Evolutionary conservation across 2,113 vertebrate species (phyloP), one percentile per base, ranked within the genome.

Genomic region (Apus apus): DNA sequence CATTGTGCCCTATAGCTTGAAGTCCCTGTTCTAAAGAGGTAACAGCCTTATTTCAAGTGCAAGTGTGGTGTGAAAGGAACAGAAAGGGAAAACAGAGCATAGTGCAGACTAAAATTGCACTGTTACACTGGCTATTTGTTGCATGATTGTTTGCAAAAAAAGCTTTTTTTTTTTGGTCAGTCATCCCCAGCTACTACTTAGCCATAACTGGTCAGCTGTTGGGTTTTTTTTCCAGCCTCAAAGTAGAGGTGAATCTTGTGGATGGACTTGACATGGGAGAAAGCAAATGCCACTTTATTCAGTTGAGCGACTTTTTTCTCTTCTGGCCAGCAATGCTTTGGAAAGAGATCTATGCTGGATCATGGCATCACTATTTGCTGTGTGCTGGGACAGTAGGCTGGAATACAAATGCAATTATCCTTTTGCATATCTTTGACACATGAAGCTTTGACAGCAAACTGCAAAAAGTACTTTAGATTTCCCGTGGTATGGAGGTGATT

Each of bases 401-500:
- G 36, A 72, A 53, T 65, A 58, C 1, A 34, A 45, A 20, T 79
- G 26, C 25, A n/a, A 2, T 80, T 36, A 43, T 11, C 62, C 76
- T 54, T 91, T 58, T 80, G 22, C 57, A 22, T 72, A 21, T 23
- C 48, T 78, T 71, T 76, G 53, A 38, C 17, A 40, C 3, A 0
- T 1, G 25, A 62, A 91, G 54, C 34, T 14, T 2, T 32, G 22
- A 43, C 45, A 79, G 38, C 11, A 26, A 51, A 60, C 30, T 56
- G 74, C 34, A 38, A 45, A 61, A 72, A 73, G 38, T 46, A 51
- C 50, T 77, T 74, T 32, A 38, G 30, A 32, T 89, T 94, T 89
- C 40, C 60, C 62, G 0, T 61, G 32, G 7, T 32, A 15, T 11
- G 58, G 36, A 25, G 0, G 1, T 48, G 40, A 76, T 21, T 54